Evolutionary conservation across 2,888 invertebrate genomes (phyloP).

Genomic region (Athalia circularis): DNA sequence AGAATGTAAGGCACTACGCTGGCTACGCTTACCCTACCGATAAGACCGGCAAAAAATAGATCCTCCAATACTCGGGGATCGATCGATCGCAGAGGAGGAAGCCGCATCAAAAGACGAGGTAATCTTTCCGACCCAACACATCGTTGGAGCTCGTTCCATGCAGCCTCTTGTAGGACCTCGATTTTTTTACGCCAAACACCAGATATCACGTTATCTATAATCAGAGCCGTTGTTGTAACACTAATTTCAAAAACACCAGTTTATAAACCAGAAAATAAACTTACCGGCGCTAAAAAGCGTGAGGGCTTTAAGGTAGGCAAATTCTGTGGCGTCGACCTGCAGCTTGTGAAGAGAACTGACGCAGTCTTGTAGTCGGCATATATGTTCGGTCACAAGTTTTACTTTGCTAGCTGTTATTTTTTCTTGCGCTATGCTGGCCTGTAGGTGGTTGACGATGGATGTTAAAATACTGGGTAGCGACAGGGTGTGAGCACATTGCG

Average conservation of each 20-base stretch:
- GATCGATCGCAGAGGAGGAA: constrained; percentile 84
- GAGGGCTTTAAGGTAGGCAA: constrained; percentile 90
- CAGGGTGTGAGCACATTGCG: constrained; percentile 88
- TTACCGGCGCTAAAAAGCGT: constrained; percentile 88
- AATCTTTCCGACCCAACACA: constrained; percentile 77
- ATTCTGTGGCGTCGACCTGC: constrained; percentile 89
- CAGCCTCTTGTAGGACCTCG: constrained; percentile 76
- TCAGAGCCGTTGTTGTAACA: not conserved
- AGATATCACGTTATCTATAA: constrained; percentile 68
- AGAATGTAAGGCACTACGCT: constrained; percentile 96
- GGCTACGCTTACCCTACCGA: constrained; percentile 96
- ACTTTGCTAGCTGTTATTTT: constrained; percentile 87
- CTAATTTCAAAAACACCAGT: not conserved
- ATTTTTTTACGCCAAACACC: constrained; percentile 74
- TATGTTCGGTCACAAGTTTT: constrained; percentile 85
- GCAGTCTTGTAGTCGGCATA: constrained; percentile 89
- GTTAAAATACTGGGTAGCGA: constrained; percentile 88
- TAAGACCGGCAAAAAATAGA: constrained; percentile 92
- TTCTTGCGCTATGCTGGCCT: constrained; percentile 83
- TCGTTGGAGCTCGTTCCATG: constrained; percentile 75
- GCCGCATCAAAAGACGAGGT: constrained; percentile 80
- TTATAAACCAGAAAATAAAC: constrained; percentile 47
- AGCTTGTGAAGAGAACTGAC: constrained; percentile 84
- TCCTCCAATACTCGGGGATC: constrained; percentile 89
- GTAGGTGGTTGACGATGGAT: constrained; percentile 88